Conservation (phyloP, 2,888 invertebrate genomes). For the Sesia apiformis region DNA sequence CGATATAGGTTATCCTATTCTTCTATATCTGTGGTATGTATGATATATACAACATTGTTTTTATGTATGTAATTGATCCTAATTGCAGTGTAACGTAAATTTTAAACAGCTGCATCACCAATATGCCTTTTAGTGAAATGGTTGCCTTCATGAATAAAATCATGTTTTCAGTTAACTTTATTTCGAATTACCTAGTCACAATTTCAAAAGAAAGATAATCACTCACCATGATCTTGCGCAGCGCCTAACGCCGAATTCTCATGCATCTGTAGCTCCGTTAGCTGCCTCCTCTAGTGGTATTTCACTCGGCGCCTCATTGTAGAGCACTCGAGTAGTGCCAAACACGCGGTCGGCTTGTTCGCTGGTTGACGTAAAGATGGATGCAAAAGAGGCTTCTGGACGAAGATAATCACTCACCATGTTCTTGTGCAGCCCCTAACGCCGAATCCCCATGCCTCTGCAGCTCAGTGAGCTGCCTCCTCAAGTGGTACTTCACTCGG, state of each 20-base stretch:
- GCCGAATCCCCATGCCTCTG: constrained; percentile 79
- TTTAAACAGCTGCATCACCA: too few relatives aligned
- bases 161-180: too few relatives aligned
- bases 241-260: constrained; percentile 81
- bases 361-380: constrained; percentile 12
- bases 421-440: constrained; percentile 80
- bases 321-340: constrained; percentile 48
- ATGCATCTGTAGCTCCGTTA: constrained; percentile 73
- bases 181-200: too few relatives aligned
- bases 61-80: too few relatives aligned
- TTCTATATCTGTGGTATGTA: too few relatives aligned
- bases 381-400: too few relatives aligned
- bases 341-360: constrained; percentile 51
- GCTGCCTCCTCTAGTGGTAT: constrained; percentile 63
- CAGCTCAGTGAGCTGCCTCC: constrained; percentile 68
- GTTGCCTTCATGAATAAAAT: too few relatives aligned
- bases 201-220: too few relatives aligned
- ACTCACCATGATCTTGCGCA: constrained; percentile 78
- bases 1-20: too few relatives aligned
- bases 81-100: too few relatives aligned
- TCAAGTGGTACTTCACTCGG: constrained; percentile 60
- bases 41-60: too few relatives aligned
- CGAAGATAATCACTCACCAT: constrained; percentile 44
- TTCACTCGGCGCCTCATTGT: constrained; percentile 61
- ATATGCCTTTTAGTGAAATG: too few relatives aligned